Base-by-base conservation (phyloP, 1,140 invertebrate species). In the Calephelis virginiensis region DNA sequence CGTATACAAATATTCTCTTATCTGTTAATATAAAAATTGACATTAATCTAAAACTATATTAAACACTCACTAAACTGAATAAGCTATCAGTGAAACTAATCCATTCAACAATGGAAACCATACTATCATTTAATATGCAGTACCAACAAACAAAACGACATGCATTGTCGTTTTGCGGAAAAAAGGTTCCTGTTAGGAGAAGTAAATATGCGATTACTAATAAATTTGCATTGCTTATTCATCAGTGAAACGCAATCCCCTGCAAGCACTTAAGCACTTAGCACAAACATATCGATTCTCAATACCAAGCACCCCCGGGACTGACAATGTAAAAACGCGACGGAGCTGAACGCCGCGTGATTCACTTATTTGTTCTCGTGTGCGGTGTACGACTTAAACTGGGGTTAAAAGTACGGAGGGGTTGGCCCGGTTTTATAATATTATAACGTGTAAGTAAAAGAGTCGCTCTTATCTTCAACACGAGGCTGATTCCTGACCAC, bases 361-460 rank as follows among this genome's bases (percentile, higher is more conserved):
- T 82, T 83, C 81, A 81, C 77, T 82, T 86, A 82, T 86, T 87
- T 85, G 81, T 78, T 72, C 78, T 75, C 74, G 64, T 78, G 78
- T 77, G 80, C 69, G 73, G 73, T 64, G 76, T 76, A 69, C 70
- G 65, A 77, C 77, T 88, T 88, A 81, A 89, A 86, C 83, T 79
- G 73, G 76, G 78, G 82, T 88, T 88, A 89, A 83, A 76, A 74
- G 66, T 59, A 64, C 70, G 75, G 69, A 72, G 80, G 77, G 72
- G 72, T 72, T 64, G 74, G 72, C 81, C 82, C 76, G 68, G 67
- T 77, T 72, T 85, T 79, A 85, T 89, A 87, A 89, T 90, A 90
- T 89, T 84, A 89, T 87, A 89, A 85, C 84, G 78, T 87, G 85
- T 90, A 87, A 87, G 87, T 90, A 89, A 87, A 86, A 84, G 87